These are phyloP conservation scores for Leptocoma aspasia DNA, from an alignment of 2,113 vertebrate species.

Conservation along the genomic window DNA sequence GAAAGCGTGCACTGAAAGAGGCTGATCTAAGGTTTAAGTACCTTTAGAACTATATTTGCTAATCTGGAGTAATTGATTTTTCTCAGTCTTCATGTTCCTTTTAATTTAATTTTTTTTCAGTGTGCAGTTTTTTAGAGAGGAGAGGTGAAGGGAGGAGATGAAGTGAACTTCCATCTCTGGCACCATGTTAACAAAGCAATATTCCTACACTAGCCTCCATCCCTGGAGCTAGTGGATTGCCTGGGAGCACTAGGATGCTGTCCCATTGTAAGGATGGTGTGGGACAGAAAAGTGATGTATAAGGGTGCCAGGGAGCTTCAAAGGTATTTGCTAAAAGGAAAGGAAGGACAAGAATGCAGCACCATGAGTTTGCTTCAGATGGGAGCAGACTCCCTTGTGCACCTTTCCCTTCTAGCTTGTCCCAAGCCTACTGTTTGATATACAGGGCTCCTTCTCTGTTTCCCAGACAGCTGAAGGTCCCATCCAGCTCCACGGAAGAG, in stretches of 20 bases:
- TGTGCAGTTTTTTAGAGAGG: not conserved
- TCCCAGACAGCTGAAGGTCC: not conserved
- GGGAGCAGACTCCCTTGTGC: not conserved
- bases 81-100: not conserved
- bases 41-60: not conserved
- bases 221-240: not conserved
- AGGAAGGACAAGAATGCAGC: not conserved
- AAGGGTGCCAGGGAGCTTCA: not conserved
- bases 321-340: not conserved
- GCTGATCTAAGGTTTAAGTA: not conserved
- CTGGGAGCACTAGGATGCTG: not conserved
- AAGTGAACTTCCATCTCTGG: not conserved
- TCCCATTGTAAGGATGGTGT: not conserved
- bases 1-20: not conserved
- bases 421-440: not conserved
- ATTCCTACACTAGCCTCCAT: not conserved
- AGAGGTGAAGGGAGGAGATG: not conserved
- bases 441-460: not conserved
- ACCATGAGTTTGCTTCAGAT: not conserved
- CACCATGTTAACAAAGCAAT: not conserved
- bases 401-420: not conserved
- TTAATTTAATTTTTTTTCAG: not conserved
- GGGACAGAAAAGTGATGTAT: not conserved
- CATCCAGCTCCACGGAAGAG: not conserved
- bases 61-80: conserved; percentile 15